Evolutionary conservation across 2,888 invertebrate genomes (phyloP), one percentile per base, ranked within the genome.

Genomic region (Nowickia ferox): DNA sequence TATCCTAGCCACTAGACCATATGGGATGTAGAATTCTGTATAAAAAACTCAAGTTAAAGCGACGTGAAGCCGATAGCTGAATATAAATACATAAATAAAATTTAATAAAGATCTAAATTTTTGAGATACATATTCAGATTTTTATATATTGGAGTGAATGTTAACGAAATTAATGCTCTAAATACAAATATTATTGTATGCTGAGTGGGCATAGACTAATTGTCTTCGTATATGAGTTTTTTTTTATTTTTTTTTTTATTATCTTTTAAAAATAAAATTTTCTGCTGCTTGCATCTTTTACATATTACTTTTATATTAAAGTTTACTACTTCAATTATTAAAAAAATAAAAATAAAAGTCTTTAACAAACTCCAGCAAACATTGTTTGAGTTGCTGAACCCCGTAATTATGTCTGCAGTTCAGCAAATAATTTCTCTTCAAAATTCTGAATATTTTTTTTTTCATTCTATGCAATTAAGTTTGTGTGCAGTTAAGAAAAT

Each of bases 1-100:
- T 91, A 91, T 92, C 92, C 91, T 91, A 92, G 89, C 91, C 91
- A 91, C 92, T 92, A 92, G 92, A 92, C 91, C 90, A 91, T 92
- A 92, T 90, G 91, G 91, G 91, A 91, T 88, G 84, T 78, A 4
- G 0, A 17, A 6, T 6, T 1, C 0, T n/a, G 51, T 0, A 1
- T 1, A 0, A 42, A 10, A 8, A 4, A 38, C 13, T 11, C 0
- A 30, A 15, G 1, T 59, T 55, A 11, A 11, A 22, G 1, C 3
- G 1, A 55, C n/a, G 6, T 48, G n/a, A 48, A 48, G 15, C 30
- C 3, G 15, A 48, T n/a, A 15, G 48, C 15, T 15, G n/a, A 48
- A 48, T 15, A 30, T 6, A 48, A 15, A 48, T n/a, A 4, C 1
- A 11, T 48, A 48, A 48, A n/a, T 3, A 46, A 46, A 46, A 48